These are phyloP conservation scores for Mesoclemmys tuberculata DNA, from an alignment of 2,113 vertebrate genomes.

Conservation along the genomic window DNA sequence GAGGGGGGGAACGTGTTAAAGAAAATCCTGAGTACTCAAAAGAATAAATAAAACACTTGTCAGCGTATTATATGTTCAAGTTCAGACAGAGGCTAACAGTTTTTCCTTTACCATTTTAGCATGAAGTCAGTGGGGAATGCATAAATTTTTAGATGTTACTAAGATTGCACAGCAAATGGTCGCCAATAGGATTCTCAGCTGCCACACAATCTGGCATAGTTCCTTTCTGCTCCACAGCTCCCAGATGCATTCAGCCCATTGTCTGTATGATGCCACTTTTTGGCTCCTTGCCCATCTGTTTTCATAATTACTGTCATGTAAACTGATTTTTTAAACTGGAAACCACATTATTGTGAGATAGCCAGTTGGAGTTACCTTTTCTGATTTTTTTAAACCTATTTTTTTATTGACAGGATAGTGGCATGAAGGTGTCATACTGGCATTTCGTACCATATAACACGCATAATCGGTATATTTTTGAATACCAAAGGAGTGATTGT, in stretches of 20 bases:
- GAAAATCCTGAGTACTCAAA: not conserved
- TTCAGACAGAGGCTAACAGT: not conserved
- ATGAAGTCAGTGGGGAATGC: conserved; percentile 49
- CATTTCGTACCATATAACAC: not conserved
- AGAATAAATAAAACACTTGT: not conserved
- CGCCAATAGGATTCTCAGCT: conserved; percentile 71
- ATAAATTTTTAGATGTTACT: conserved; percentile 50
- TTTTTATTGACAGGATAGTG: not conserved
- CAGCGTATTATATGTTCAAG: not conserved
- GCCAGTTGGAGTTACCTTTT: not conserved
- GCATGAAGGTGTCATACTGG: not conserved
- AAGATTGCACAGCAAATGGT: conserved; percentile 46
- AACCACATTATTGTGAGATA: conserved; percentile 35
- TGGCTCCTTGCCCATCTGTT: conserved; percentile 75
- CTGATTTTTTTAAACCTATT: not conserved
- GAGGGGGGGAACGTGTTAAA: not conserved
- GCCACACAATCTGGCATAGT: conserved; percentile 68
- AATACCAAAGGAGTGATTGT: not conserved
- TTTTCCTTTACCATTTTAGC: not conserved
- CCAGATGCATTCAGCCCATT: conserved; percentile 55
- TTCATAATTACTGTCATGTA: conserved; percentile 72
- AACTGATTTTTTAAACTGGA: conserved; percentile 65
- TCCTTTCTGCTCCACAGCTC: conserved; percentile 70
- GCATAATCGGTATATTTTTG: not conserved
- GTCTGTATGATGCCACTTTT: conserved; percentile 53